phyloP scores from a whole-genome alignment of 1,140 invertebrate genomes.

The Tetramorium simillimum region DNA sequence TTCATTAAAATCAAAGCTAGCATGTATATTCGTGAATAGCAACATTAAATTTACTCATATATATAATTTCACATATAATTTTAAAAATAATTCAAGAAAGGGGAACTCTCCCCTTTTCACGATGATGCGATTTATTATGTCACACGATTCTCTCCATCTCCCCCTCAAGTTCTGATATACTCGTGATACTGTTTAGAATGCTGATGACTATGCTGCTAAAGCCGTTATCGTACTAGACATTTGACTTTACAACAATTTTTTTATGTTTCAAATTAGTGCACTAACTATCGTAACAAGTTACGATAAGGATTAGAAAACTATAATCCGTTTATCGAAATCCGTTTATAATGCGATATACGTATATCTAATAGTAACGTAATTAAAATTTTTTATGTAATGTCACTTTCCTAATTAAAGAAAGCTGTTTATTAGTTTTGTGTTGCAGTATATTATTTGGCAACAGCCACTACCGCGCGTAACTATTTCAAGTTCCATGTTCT shows the following conservation, averaged over 20 bases:
- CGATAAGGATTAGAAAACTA: neutral
- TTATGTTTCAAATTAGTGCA: neutral
- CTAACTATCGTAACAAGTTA: neutral
- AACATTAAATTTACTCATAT: conserved; percentile 11
- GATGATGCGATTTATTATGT: conserved; percentile 46
- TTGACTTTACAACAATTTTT: neutral
- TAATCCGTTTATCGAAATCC: neutral
- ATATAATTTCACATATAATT: neutral
- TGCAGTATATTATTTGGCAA: conserved; percentile 19
- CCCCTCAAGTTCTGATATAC: conserved; percentile 23
- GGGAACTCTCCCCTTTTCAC: neutral
- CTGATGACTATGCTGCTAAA: neutral
- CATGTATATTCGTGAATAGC: neutral
- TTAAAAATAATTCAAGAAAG: conserved; percentile 35
- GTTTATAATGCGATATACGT: neutral
- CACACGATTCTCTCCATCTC: conserved; percentile 38
- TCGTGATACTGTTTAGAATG: conserved; percentile 25
- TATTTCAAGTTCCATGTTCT: conserved; percentile 50
- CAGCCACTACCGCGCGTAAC: conserved; percentile 14
- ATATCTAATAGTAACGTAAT: neutral
- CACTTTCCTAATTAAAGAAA: neutral
- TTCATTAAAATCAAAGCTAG: neutral
- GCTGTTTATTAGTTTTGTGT: neutral
- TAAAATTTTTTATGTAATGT: neutral
- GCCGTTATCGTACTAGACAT: neutral